phyloP scores from a whole-genome alignment of 2,888 invertebrate genomes.

The Galeruca laticollis region DNA sequence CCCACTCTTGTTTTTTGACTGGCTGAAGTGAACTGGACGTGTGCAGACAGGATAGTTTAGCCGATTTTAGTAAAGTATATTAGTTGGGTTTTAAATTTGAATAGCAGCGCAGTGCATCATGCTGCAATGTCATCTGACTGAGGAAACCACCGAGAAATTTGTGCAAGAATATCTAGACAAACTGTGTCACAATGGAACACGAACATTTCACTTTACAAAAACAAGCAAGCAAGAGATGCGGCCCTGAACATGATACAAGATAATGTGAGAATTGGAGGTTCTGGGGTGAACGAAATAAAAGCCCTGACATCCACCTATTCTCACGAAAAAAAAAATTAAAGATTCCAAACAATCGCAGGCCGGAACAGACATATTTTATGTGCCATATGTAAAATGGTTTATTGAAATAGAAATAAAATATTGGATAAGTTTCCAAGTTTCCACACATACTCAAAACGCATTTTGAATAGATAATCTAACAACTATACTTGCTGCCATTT shows the following conservation, averaged over 20 bases:
- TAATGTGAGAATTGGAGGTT: neutral
- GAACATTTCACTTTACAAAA: conserved; percentile 18
- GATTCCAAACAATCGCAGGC: no score
- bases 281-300: no score
- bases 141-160: neutral
- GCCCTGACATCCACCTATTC: no score
- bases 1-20: conserved; percentile 28
- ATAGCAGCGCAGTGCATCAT: no score
- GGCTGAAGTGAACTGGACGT: conserved; percentile 18
- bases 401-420: no score
- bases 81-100: neutral
- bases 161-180: neutral
- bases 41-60: conserved; percentile 22
- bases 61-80: conserved; percentile 21
- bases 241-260: neutral
- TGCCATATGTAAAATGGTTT: no score
- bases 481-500: no score
- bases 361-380: no score
- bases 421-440: no score
- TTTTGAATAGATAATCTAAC: no score
- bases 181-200: conserved; percentile 12
- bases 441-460: no score
- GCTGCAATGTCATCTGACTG: neutral
- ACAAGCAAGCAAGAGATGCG: conserved; percentile 13
- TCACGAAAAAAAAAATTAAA: no score